These are phyloP conservation scores for Bothrops jararaca DNA, from an alignment of 2,113 vertebrate species.

Conservation along the genomic window DNA sequence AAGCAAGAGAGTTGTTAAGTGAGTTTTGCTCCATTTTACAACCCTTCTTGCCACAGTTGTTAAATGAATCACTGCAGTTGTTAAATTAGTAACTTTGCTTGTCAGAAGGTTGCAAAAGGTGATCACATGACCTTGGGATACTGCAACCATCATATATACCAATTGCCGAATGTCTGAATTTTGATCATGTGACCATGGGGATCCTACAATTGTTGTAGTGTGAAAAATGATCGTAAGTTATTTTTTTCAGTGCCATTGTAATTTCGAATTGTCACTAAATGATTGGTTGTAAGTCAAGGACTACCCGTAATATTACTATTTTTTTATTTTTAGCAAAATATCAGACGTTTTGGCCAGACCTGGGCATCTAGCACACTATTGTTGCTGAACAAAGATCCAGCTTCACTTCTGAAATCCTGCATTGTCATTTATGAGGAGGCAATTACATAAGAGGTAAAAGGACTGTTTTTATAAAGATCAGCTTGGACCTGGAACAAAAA, in stretches of 20 bases:
- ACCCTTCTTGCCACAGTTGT: neutral
- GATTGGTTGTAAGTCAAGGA: neutral
- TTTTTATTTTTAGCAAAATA: neutral
- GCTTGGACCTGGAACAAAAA: neutral
- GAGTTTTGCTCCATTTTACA: neutral
- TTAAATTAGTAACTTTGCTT: neutral
- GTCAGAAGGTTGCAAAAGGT: neutral
- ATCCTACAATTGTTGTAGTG: neutral
- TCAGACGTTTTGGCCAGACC: neutral
- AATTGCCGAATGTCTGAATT: neutral
- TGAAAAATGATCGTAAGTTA: neutral
- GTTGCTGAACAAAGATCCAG: neutral
- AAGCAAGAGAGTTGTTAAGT: neutral
- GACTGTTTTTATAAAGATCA: neutral
- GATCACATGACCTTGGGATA: neutral
- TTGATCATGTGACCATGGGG: neutral
- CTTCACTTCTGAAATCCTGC: neutral
- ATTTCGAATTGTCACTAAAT: neutral
- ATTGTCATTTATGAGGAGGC: neutral
- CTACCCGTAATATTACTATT: neutral
- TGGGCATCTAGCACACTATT: neutral
- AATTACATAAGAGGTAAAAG: neutral
- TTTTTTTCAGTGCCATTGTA: neutral
- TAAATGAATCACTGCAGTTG: neutral
- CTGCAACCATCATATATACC: neutral